Evolutionary conservation across 2,888 invertebrate genomes (phyloP).

Genomic region (Leistus spinibarbis): DNA sequence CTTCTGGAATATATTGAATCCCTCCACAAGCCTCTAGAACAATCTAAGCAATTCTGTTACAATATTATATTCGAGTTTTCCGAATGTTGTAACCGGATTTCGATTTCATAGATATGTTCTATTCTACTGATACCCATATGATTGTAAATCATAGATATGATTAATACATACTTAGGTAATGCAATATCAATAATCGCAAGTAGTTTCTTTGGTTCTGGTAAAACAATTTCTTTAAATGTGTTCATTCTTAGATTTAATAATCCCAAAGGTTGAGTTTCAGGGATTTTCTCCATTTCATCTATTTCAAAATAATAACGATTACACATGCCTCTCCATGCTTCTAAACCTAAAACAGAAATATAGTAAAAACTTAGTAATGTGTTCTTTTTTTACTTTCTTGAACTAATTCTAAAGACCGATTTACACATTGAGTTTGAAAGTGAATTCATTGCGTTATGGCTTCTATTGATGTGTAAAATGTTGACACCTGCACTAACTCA

Average conservation of each 20-base stretch:
- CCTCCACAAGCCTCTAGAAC: too few species aligned
- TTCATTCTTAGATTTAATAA: slow-evolving; percentile 71
- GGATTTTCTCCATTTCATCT: slow-evolving; percentile 68
- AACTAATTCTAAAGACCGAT: neutral
- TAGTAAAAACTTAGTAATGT: neutral
- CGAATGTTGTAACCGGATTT: too few species aligned
- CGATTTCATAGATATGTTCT: neutral
- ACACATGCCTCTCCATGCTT: slow-evolving; percentile 70
- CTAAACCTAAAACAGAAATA: slow-evolving; percentile 58
- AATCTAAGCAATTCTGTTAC: too few species aligned
- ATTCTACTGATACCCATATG: slow-evolving; percentile 8
- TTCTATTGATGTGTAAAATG: too few species aligned
- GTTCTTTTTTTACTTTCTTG: slow-evolving; percentile 30
- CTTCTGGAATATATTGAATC: too few species aligned
- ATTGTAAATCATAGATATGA: neutral
- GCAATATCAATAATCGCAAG: slow-evolving; percentile 67
- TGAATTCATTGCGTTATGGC: too few species aligned
- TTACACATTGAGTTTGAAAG: slow-evolving; percentile 14
- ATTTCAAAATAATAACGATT: slow-evolving; percentile 73
- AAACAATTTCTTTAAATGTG: slow-evolving; percentile 73
- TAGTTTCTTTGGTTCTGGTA: slow-evolving; percentile 74
- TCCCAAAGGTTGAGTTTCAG: slow-evolving; percentile 73
- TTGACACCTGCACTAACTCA: too few species aligned
- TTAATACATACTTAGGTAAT: slow-evolving; percentile 67
- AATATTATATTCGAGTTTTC: too few species aligned